phyloP scores from a whole-genome alignment of 1,140 invertebrate species.

The silkworm (Bombyx mori) region ASM3026992v2 NC_085120.1:12441501-12442000 shows the following conservation, averaged over 20 bases:
- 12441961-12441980: no score
- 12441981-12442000: no score
- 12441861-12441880: no score
- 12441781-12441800: not conserved
- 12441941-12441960: no score
- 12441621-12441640: constrained; percentile 92
- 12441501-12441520: constrained; percentile 86
- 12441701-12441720: constrained; percentile 89
- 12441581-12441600: constrained; percentile 87
- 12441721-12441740: constrained; percentile 74
- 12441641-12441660: constrained; percentile 90
- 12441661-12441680: constrained; percentile 93
- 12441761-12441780: not conserved
- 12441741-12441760: constrained; percentile 56
- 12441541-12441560: constrained; percentile 76
- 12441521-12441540: constrained; percentile 79
- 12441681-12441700: constrained; percentile 97
- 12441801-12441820: constrained; percentile 1
- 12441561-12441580: constrained; percentile 85
- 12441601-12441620: constrained; percentile 82
- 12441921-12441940: no score
- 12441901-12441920: no score
- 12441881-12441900: no score
- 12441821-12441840: not conserved
- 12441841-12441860: no score